Base-by-base conservation (phyloP, 2,113 vertebrate species). In the Chaetodon trifascialis region DNA sequence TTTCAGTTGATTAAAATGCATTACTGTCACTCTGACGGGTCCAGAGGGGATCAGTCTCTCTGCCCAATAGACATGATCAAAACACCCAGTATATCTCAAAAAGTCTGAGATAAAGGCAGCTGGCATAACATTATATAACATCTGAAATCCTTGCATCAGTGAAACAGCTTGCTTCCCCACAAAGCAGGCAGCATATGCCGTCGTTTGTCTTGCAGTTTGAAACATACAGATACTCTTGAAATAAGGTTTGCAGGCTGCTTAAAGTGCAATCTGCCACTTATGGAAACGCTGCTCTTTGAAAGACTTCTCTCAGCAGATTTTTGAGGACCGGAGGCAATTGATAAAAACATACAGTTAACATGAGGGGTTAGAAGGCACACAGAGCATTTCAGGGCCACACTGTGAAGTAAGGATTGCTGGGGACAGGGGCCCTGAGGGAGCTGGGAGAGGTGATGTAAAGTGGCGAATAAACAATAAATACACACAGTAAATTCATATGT, bases 1-100 rank as follows among this genome's bases (percentile, higher is more conserved):
- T 40, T 66, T 46, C 46, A 58, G 23, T 51, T 75, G 52, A 85
- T 79, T 77, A 52, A 81, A 79, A 73, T 47, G 73, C 42, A 65
- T 79, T 65, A 56, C 63, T 51, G 73, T 75, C 74, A 51, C 64
- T 75, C n/a, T 34, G 30, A 40, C 30, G 23, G 62, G 11, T 62
- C 9, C 44, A 21, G 38, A 11, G 34, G 42, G 34, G 42, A 73
- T 82, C 52, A 51, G 51, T 64, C 23, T 51, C 11, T 15, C 42
- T 63, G 66, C 0, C 66, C 75, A 15, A 59, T 2, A 54, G 23
- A 74, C 46, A 52, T 54, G 74, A 84, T 71, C 54, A 77, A 84
- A 84, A 80, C 79, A 40, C 8, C 4, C 11, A 15, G 9, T 62
- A 44, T 9, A 55, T n/a, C 54, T 74, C 16, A 64, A 36, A 52